A percentile compares a stretch with the other conserved stretches of the same genome.
phyloP scores from a whole-genome alignment of 2,797 vertebrate species.

The Ambastaia sidthimunki region DNA sequence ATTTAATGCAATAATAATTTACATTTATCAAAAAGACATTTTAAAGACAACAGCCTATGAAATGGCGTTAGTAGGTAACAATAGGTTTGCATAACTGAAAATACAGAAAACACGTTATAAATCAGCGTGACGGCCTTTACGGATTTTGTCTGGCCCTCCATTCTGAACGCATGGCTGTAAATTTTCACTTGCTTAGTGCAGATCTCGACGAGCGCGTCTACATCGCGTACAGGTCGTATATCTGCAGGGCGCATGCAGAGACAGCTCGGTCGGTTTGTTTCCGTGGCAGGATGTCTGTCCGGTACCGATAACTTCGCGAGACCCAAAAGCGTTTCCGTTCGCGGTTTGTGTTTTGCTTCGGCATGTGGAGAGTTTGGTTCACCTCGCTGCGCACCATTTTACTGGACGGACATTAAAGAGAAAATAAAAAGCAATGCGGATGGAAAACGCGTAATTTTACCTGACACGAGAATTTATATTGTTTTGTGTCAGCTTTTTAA shows the following conservation, averaged over 20 bases:
- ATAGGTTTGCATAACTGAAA: not conserved
- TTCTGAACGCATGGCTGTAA: conserved; percentile 29
- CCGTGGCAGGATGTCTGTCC: conserved; percentile 96
- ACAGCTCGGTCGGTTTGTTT: conserved; percentile 84
- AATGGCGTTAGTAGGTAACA: not conserved
- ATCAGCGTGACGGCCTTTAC: conserved; percentile 12
- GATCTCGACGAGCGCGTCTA: conserved; percentile 19
- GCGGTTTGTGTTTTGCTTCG: conserved; percentile 56
- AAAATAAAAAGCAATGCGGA: not conserved
- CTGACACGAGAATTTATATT: not conserved
- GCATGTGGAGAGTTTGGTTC: conserved; percentile 60
- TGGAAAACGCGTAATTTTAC: not conserved
- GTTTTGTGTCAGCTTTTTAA: not conserved
- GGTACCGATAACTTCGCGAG: conserved; percentile 91
- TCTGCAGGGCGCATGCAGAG: conserved; percentile 73
- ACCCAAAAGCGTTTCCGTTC: conserved; percentile 87
- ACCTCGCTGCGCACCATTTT: not conserved
- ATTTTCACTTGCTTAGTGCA: conserved; percentile 18
- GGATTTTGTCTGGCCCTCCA: conserved; percentile 1
- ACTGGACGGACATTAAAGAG: not conserved
- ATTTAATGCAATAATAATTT: no score
- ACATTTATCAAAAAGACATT: no score
- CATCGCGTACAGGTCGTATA: conserved; percentile 76
- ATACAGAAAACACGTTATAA: conserved; percentile 31
- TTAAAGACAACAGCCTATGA: not conserved